Evolutionary conservation across 2,888 invertebrate species (phyloP).

Genomic region (Drosophila eohydei): DNA sequence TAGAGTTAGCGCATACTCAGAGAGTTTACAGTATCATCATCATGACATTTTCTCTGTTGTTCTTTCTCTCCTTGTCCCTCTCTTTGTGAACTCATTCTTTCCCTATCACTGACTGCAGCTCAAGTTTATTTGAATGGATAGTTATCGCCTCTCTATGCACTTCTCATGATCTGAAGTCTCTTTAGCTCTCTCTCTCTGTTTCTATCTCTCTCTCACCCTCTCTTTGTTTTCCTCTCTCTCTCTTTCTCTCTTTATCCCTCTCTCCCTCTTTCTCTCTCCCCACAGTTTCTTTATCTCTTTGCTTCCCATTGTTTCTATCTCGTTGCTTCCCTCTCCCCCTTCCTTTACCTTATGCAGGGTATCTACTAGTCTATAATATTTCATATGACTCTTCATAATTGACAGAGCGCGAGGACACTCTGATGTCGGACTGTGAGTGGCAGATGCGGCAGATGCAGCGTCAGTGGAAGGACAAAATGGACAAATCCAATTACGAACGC

Average conservation of each 20-base stretch:
- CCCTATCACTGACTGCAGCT: too few species aligned
- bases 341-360: neutral
- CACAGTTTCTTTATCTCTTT: neutral
- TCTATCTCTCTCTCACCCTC: rapidly evolving
- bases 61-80: neutral
- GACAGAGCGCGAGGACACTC: conserved; percentile 88
- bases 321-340: too few species aligned
- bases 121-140: too few species aligned
- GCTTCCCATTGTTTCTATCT: too few species aligned
- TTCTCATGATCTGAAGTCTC: too few species aligned
- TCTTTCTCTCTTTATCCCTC: neutral
- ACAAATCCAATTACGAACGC: conserved; percentile 87
- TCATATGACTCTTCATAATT: neutral
- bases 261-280: neutral
- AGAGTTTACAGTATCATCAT: neutral
- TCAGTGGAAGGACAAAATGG: conserved; percentile 87
- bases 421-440: conserved; percentile 93
- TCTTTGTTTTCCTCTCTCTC: neutral
- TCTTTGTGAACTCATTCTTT: too few species aligned
- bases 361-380: neutral
- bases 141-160: too few species aligned
- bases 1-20: neutral
- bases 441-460: conserved; percentile 91
- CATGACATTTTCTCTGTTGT: neutral
- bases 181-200: neutral